Conservation (phyloP, 2,113 vertebrate species). For the Callipepla squamata region DNA sequence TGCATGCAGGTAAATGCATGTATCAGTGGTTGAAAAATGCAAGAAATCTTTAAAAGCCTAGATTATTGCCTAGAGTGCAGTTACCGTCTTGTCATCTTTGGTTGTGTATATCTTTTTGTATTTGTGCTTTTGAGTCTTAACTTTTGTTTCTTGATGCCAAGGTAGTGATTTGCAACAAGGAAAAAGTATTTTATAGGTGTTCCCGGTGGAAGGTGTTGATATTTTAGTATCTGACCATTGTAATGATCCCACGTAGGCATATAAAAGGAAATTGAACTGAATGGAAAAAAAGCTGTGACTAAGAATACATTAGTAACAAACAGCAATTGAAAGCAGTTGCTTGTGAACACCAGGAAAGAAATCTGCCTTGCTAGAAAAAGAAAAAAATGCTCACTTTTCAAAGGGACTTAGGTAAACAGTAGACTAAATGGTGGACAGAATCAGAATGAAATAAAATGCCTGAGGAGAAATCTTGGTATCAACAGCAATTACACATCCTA, state of each 20-base stretch:
- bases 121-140: neutral
- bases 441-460: neutral
- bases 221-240: neutral
- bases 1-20: neutral
- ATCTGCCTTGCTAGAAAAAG: neutral
- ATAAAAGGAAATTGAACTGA: neutral
- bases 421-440: neutral
- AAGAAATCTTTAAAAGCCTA: neutral
- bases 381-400: neutral
- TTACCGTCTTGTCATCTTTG: neutral
- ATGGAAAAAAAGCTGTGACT: neutral
- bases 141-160: neutral
- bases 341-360: neutral
- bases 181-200: neutral
- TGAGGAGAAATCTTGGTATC: neutral
- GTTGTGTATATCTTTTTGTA: neutral
- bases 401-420: neutral
- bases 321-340: neutral
- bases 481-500: conserved; percentile 1
- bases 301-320: neutral
- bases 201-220: neutral
- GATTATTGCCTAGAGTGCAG: neutral
- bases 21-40: neutral
- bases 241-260: neutral
- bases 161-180: neutral